A percentile compares a stretch with the other conserved stretches of the same genome.
Conservation (phyloP, 1,140 invertebrate species). For the Plectus sambesii region DNA sequence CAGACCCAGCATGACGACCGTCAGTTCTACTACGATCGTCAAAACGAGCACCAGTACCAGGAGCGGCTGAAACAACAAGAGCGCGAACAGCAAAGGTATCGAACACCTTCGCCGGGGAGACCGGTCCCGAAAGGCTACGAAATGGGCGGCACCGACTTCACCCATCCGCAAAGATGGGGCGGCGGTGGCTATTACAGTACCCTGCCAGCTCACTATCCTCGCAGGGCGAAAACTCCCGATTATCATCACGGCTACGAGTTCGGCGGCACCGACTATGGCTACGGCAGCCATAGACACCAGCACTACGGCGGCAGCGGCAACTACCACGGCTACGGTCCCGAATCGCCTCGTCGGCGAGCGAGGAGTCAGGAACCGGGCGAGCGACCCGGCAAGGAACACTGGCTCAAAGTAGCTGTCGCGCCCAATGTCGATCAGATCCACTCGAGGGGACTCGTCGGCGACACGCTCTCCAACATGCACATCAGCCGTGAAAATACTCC, state of each 20-base stretch:
- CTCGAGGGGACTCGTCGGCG: conserved; percentile 40
- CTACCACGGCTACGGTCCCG: conserved; percentile 33
- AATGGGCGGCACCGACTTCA: conserved; percentile 24
- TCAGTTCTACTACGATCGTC: too few relatives aligned
- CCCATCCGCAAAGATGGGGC: too few relatives aligned
- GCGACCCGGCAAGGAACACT: conserved; percentile 28
- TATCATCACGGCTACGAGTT: conserved; percentile 9
- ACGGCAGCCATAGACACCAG: conserved; percentile 10
- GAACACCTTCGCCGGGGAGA: conserved; percentile 9
- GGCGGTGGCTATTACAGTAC: too few relatives aligned
- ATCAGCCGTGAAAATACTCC: conserved; percentile 18
- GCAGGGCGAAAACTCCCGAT: too few relatives aligned
- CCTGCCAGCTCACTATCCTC: too few relatives aligned
- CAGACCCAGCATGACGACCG: too few relatives aligned
- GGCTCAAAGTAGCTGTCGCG: conserved; percentile 18
- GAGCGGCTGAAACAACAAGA: too few relatives aligned
- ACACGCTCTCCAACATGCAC: conserved; percentile 42
- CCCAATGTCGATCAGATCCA: conserved; percentile 18
- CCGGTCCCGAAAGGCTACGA: conserved; percentile 18
- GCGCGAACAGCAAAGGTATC: too few relatives aligned
- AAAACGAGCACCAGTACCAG: too few relatives aligned
- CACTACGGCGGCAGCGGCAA: conserved; percentile 19
- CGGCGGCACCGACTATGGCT: conserved; percentile 19
- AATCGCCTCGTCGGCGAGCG: conserved; percentile 27
- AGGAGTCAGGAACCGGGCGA: conserved; percentile 33